Conservation (phyloP, 2,888 invertebrate genomes). For the Escarpia spicata region DNA sequence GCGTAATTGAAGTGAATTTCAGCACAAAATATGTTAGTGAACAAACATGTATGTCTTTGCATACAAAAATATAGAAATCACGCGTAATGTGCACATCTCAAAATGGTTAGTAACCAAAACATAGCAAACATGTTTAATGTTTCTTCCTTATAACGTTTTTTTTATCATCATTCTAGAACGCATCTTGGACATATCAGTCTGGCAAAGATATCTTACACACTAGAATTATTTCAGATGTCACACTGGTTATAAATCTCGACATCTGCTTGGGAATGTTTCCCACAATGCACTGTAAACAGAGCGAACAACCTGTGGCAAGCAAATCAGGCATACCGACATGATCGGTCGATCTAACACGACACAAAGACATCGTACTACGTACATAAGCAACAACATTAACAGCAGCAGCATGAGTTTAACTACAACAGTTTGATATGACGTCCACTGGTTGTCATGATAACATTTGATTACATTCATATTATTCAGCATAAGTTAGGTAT, state of each 20-base stretch:
- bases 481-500: background rate
- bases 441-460: background rate
- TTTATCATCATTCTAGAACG: background rate
- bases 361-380: background rate
- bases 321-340: background rate
- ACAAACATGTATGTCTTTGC: background rate
- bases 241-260: background rate
- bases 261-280: background rate
- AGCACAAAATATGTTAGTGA: background rate
- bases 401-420: background rate
- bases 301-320: background rate
- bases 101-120: background rate
- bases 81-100: background rate
- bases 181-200: background rate
- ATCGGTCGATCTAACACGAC: background rate
- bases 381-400: background rate
- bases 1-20: background rate
- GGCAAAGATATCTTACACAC: background rate
- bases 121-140: background rate
- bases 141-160: background rate
- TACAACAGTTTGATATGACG: constrained; percentile 6
- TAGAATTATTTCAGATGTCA: background rate
- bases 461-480: background rate
- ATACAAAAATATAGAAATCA: background rate
- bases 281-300: constrained; percentile 6